Conservation (phyloP, 2,113 vertebrate genomes). For the Bombycilla garrulus region DNA sequence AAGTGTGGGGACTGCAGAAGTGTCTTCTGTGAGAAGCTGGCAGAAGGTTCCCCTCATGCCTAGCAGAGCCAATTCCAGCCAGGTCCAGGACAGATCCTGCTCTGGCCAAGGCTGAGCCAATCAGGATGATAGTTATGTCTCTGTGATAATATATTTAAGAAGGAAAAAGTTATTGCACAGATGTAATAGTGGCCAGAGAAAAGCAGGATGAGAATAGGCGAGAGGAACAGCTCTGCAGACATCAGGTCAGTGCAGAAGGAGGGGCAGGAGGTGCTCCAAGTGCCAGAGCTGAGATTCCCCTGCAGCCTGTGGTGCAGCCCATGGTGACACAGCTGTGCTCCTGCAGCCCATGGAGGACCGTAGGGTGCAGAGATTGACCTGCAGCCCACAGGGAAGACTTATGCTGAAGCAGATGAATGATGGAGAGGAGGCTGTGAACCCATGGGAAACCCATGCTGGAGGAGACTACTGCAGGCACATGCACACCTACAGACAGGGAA, state of each 20-base stretch:
- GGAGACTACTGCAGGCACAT: neutral
- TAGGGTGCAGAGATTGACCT: neutral
- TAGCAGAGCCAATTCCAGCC: neutral
- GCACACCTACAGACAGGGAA: neutral
- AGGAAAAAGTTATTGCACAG: neutral
- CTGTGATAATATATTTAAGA: neutral
- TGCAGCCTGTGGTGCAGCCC: fast-evolving
- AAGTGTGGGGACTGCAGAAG: neutral
- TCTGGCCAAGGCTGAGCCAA: neutral
- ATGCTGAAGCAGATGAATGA: neutral
- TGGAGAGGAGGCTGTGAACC: neutral
- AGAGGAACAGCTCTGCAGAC: neutral
- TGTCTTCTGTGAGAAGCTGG: neutral
- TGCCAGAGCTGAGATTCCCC: neutral
- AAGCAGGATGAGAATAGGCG: neutral
- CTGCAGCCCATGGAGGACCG: neutral
- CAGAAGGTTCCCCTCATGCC: neutral
- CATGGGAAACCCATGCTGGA: neutral
- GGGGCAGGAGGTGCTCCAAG: neutral
- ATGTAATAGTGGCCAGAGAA: neutral
- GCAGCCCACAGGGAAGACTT: neutral
- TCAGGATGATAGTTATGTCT: neutral
- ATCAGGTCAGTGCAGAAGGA: neutral
- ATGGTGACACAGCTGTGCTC: neutral
- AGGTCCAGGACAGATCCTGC: neutral